Conservation (phyloP, 1,140 invertebrate genomes). For the Vanessa tameamea region DNA sequence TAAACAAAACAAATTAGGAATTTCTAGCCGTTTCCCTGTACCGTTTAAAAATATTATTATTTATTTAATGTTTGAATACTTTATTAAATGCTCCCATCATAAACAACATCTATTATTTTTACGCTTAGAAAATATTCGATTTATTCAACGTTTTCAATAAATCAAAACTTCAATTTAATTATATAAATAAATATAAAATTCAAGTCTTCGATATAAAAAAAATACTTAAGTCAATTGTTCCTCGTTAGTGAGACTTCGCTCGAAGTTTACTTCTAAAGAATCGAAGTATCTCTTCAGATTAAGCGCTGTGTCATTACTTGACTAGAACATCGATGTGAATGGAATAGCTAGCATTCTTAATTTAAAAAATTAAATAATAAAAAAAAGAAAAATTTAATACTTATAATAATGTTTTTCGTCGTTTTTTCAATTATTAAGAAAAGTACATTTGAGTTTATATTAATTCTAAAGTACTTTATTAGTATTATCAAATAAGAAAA, state of each 20-base stretch:
- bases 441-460: too few relatives aligned
- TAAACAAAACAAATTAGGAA: too few relatives aligned
- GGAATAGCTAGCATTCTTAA: not conserved
- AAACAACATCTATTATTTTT: too few relatives aligned
- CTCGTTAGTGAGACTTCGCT: conserved; percentile 67
- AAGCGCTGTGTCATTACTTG: conserved; percentile 73
- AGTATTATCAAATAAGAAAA: too few relatives aligned
- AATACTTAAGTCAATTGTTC: conserved; percentile 69
- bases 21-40: too few relatives aligned
- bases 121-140: not conserved
- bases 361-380: not conserved
- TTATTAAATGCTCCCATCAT: not conserved
- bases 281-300: conserved; percentile 73
- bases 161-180: conserved; percentile 30
- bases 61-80: not conserved
- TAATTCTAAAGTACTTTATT: too few relatives aligned
- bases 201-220: conserved; percentile 41
- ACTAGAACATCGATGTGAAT: conserved; percentile 32
- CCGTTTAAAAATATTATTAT: not conserved
- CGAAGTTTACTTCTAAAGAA: conserved; percentile 71
- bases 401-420: too few relatives aligned
- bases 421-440: too few relatives aligned
- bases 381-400: not conserved
- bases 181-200: conserved; percentile 33
- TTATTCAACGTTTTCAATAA: not conserved